phyloP scores from a whole-genome alignment of 2,113 vertebrate genomes.

The Cyanistes caeruleus region DNA sequence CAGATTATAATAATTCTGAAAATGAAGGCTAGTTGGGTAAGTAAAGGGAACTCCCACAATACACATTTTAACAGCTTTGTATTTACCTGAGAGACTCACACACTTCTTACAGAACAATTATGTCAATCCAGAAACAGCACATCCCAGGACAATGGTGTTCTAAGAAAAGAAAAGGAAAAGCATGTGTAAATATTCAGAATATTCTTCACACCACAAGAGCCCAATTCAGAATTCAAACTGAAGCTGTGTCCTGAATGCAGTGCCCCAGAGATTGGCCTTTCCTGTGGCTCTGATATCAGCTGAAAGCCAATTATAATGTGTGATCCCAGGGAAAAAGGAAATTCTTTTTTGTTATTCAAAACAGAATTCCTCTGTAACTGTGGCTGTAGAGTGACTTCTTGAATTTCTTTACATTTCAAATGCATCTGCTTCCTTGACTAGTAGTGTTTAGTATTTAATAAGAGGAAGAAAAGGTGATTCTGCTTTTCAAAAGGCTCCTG shows the following conservation, averaged over 20 bases:
- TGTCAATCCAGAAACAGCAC: neutral
- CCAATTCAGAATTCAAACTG: neutral
- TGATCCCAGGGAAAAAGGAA: neutral
- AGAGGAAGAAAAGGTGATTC: constrained; percentile 15
- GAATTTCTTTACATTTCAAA: constrained; percentile 1
- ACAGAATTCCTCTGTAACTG: neutral
- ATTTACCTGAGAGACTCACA: neutral
- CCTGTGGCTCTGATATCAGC: neutral
- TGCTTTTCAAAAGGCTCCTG: neutral
- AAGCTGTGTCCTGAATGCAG: neutral
- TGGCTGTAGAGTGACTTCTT: neutral
- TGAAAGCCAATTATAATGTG: neutral
- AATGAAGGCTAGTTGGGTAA: neutral
- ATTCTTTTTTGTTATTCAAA: constrained; percentile 6
- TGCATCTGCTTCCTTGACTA: neutral
- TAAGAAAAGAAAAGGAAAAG: neutral
- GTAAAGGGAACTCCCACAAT: neutral
- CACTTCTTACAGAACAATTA: neutral
- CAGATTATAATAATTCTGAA: neutral
- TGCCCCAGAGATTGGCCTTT: neutral
- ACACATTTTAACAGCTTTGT: neutral
- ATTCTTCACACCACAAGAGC: neutral
- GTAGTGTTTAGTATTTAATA: neutral
- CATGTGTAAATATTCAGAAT: constrained; percentile 11
- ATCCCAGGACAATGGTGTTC: neutral